Conservation (phyloP, 2,888 invertebrate species). For the Ectemnius continuus region DNA sequence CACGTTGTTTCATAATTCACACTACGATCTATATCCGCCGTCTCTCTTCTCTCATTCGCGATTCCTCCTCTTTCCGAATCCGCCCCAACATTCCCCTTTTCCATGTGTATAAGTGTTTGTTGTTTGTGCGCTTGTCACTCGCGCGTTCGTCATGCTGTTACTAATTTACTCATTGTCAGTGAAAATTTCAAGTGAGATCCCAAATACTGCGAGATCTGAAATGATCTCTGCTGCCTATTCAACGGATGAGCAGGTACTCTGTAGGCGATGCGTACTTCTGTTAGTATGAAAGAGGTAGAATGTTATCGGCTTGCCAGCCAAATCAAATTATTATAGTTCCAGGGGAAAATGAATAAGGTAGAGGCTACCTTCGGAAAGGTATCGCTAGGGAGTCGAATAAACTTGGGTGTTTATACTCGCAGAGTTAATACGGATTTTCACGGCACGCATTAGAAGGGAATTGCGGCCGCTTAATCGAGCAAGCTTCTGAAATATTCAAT, state of each 20-base stretch:
- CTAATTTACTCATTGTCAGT: background rate
- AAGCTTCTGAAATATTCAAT: constrained; percentile 50
- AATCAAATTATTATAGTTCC: background rate
- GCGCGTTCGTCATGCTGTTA: too few relatives aligned
- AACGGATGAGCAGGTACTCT: background rate
- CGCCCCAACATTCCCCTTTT: background rate
- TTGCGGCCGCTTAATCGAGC: constrained; percentile 38
- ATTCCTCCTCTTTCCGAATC: constrained; percentile 12
- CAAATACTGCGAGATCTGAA: too few relatives aligned
- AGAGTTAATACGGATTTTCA: constrained; percentile 20
- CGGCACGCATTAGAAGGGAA: constrained; percentile 12
- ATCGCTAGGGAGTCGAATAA: constrained; percentile 17
- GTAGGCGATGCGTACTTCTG: too few relatives aligned
- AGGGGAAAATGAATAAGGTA: background rate
- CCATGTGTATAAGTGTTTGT: background rate
- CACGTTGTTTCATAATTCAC: constrained; percentile 78
- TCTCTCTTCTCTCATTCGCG: constrained; percentile 22
- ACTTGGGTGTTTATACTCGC: constrained; percentile 5
- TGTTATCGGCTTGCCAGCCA: background rate
- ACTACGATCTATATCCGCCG: constrained; percentile 58
- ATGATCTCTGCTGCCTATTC: background rate
- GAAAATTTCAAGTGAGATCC: too few relatives aligned
- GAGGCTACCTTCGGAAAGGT: constrained; percentile 11
- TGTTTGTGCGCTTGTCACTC: constrained; percentile 8
- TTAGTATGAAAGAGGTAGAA: too few relatives aligned